A percentile compares a stretch with the other conserved stretches of the same genome.
Conservation (phyloP, 2,888 invertebrate species). For the Ceramica pisi region DNA sequence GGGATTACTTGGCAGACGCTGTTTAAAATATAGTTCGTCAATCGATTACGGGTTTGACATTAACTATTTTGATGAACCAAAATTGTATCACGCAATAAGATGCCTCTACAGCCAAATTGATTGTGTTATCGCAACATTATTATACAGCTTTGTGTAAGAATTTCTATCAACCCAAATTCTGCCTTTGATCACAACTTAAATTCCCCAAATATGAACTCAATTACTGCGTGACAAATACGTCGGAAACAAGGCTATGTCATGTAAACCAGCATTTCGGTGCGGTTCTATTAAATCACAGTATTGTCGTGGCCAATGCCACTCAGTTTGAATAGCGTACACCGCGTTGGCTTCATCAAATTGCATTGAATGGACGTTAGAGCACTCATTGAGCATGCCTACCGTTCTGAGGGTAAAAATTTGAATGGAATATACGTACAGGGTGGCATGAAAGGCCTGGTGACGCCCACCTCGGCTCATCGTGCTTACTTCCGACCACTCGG, state of each 20-base stretch:
- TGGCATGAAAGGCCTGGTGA: conserved; percentile 71
- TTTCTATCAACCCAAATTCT: conserved; percentile 51
- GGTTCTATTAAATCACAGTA: conserved; percentile 86
- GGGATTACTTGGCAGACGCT: conserved; percentile 21
- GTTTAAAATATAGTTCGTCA: background rate
- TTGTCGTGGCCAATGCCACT: conserved; percentile 87
- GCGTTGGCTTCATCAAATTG: conserved; percentile 89
- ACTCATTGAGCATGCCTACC: conserved; percentile 84
- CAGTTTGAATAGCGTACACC: conserved; percentile 84
- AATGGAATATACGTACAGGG: conserved; percentile 85
- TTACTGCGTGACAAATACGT: conserved; percentile 63
- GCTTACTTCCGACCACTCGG: conserved; percentile 86
- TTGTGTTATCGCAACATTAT: conserved; percentile 49
- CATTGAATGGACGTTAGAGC: conserved; percentile 88
- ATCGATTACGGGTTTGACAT: conserved; percentile 25
- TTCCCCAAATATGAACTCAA: conserved; percentile 61
- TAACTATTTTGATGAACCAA: conserved; percentile 18
- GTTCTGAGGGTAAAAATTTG: conserved; percentile 89
- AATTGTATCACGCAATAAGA: conserved; percentile 29
- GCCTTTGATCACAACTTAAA: conserved; percentile 65
- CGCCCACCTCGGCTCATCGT: conserved; percentile 73
- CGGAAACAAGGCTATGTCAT: conserved; percentile 59
- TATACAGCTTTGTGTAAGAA: conserved; percentile 49
- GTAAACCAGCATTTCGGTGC: conserved; percentile 77
- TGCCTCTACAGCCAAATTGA: conserved; percentile 35